A percentile compares a stretch with the other conserved stretches of the same genome.
Evolutionary conservation across 2,113 vertebrate genomes (phyloP).

Genomic region (Cichladusa arquata): DNA sequence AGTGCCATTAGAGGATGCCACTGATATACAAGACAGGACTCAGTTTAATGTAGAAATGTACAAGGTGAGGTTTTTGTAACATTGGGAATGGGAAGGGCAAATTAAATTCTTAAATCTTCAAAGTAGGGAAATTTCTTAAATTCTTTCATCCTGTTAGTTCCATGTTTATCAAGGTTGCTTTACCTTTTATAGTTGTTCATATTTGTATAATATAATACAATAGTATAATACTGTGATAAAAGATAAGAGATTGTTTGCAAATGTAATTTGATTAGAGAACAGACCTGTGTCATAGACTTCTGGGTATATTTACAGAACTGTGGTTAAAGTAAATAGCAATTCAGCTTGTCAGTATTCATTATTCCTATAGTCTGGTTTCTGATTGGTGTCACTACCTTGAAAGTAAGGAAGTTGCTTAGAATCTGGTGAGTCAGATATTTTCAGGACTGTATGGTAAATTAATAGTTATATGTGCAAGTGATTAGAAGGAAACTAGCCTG

Average conservation of each 20-base stretch:
- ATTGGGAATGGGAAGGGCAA: neutral
- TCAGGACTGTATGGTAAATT: neutral
- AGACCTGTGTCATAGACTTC: neutral
- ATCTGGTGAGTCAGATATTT: neutral
- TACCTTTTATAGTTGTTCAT: neutral
- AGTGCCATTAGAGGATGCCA: constrained; percentile 64
- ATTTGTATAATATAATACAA: neutral
- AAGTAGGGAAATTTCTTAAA: neutral
- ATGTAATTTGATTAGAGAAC: neutral
- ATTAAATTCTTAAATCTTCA: neutral
- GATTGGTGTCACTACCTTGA: neutral
- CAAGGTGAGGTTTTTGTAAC: constrained; percentile 65
- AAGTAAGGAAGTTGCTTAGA: neutral
- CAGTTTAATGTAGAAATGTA: constrained; percentile 75
- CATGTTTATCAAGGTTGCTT: neutral
- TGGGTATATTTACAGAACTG: neutral
- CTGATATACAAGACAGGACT: constrained; percentile 4
- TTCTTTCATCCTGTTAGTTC: neutral
- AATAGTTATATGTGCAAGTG: neutral
- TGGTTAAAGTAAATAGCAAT: neutral
- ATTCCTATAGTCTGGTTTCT: neutral
- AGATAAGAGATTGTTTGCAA: neutral
- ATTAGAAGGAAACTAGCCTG: neutral
- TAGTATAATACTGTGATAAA: neutral
- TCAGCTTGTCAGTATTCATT: neutral